These are phyloP conservation scores for Halocaridina rubra DNA, from an alignment of 2,888 invertebrate species.

Conservation along the genomic window DNA sequence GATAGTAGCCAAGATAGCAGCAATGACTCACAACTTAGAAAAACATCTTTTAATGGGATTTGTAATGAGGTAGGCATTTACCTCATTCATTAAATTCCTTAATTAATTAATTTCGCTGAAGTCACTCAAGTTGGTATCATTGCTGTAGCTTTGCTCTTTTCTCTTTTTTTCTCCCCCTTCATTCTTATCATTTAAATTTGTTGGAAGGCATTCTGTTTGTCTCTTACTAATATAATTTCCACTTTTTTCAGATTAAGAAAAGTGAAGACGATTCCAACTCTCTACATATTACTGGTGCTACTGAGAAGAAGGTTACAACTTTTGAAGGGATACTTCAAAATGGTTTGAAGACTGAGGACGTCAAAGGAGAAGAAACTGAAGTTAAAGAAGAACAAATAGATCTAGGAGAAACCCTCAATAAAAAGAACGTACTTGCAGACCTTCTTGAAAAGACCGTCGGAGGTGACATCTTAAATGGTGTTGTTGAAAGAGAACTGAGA, in stretches of 20 bases:
- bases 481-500: conserved; percentile 70
- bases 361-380: neutral
- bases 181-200: too few species aligned
- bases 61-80: conserved; percentile 51
- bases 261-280: conserved; percentile 50
- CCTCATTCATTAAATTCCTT: neutral
- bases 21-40: conserved; percentile 40
- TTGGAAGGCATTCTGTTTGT: neutral
- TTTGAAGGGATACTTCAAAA: conserved; percentile 62
- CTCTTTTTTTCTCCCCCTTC: neutral
- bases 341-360: conserved; percentile 50
- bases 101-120: neutral
- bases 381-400: conserved; percentile 27
- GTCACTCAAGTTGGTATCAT: neutral
- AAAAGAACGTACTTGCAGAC: conserved; percentile 79
- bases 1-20: conserved; percentile 50
- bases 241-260: conserved; percentile 45
- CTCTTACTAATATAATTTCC: too few species aligned
- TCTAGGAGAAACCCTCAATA: conserved; percentile 33
- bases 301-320: conserved; percentile 54
- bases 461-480: conserved; percentile 61
- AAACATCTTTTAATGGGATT: conserved; percentile 54
- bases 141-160: neutral
- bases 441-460: conserved; percentile 76
- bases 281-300: conserved; percentile 12